Percentiles rank a stretch among this genome's conserved stretches.
Conservation (phyloP, 2,113 vertebrate species). For the Garra rufa region DNA sequence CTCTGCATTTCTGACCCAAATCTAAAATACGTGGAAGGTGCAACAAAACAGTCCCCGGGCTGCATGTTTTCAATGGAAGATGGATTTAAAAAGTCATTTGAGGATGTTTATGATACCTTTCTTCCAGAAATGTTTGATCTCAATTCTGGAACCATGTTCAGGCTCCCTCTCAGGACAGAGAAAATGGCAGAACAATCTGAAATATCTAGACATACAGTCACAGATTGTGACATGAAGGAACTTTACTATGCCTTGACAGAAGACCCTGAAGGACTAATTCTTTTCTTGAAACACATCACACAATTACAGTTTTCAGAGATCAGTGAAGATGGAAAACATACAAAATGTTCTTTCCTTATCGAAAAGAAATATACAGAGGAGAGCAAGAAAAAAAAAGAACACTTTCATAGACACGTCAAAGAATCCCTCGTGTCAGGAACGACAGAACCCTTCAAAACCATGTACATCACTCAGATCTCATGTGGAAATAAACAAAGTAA, state of each 20-base stretch:
- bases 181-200: constrained; percentile 68
- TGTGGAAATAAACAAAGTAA: constrained; percentile 61
- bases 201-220: constrained; percentile 70
- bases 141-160: constrained; percentile 80
- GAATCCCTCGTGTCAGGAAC: constrained; percentile 50
- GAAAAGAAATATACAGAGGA: constrained; percentile 62
- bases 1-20: constrained; percentile 85
- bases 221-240: constrained; percentile 63
- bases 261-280: constrained; percentile 77
- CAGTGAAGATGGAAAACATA: constrained; percentile 16
- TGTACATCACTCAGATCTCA: constrained; percentile 71
- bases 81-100: constrained; percentile 73
- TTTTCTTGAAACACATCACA: constrained; percentile 79
- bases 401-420: constrained; percentile 65
- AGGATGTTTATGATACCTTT: constrained; percentile 81
- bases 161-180: constrained; percentile 78
- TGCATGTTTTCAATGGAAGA: constrained; percentile 72
- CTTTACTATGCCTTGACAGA: constrained; percentile 67
- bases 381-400: constrained; percentile 46
- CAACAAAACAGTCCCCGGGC: constrained; percentile 68
- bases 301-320: constrained; percentile 79
- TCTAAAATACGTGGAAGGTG: constrained; percentile 68
- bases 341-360: constrained; percentile 62
- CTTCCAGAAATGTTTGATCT: constrained; percentile 78
- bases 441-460: constrained; percentile 44